Percentiles rank a stretch among this genome's conserved stretches.
phyloP scores from a whole-genome alignment of 92 coral and sea anemone genomes.

The Zoanthus sociatus region DNA sequence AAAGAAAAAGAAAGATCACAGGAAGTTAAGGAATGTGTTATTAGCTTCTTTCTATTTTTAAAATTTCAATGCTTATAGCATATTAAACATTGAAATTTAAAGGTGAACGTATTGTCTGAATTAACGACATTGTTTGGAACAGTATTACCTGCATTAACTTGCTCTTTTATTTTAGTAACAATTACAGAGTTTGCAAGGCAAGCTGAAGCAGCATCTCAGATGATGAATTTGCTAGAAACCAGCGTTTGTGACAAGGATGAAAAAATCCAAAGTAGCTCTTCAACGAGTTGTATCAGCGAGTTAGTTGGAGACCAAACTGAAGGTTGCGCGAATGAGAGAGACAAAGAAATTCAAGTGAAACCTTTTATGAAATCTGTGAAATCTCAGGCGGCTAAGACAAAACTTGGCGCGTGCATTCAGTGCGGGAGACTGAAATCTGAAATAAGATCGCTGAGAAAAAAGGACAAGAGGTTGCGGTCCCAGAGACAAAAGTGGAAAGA shows the following conservation, averaged over 20 bases:
- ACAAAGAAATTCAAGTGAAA: neutral
- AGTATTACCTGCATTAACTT: neutral
- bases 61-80: neutral
- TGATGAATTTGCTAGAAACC: neutral
- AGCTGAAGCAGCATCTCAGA: constrained; percentile 19
- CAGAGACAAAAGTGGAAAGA: constrained; percentile 54
- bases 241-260: neutral
- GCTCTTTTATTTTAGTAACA: constrained; percentile 10
- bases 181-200: constrained; percentile 39
- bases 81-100: neutral
- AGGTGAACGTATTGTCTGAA: neutral
- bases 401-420: constrained; percentile 23
- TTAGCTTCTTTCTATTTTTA: neutral
- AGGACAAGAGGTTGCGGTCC: constrained; percentile 45
- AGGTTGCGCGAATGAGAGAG: neutral
- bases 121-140: neutral
- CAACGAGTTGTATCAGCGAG: neutral
- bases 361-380: neutral
- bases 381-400: neutral
- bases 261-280: neutral
- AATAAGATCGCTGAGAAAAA: constrained; percentile 40
- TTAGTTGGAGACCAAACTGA: neutral
- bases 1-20: neutral
- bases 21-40: neutral
- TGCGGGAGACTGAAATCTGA: constrained; percentile 34